Conservation (phyloP, 2,888 invertebrate species). For the Ophioninae sp. region DNA sequence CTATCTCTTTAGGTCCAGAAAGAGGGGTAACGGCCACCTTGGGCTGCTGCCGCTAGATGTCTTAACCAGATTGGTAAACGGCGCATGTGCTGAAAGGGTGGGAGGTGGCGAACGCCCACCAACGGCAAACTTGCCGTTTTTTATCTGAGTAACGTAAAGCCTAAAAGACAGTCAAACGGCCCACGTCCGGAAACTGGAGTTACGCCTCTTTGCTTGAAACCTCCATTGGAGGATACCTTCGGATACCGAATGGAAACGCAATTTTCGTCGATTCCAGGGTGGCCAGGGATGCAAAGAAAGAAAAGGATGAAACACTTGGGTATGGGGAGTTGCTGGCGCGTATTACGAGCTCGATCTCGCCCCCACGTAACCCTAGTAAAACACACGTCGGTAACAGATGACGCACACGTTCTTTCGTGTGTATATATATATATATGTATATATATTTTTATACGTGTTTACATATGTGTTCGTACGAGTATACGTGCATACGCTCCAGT, state of each 20-base stretch:
- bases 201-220: background rate
- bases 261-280: constrained; percentile 64
- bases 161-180: background rate
- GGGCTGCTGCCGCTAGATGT: constrained; percentile 71
- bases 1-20: constrained; percentile 29
- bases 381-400: constrained; percentile 28
- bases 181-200: background rate
- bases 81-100: constrained; percentile 68
- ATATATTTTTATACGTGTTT: background rate
- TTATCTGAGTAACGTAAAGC: constrained; percentile 2
- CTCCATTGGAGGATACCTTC: background rate
- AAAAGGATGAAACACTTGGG: background rate
- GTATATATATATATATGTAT: background rate
- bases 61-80: constrained; percentile 76
- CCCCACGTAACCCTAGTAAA: constrained; percentile 15
- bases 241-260: constrained; percentile 57
- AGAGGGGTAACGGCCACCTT: constrained; percentile 34
- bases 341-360: constrained; percentile 53
- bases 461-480: no score
- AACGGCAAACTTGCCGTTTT: background rate
- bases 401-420: constrained; percentile 13
- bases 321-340: constrained; percentile 13
- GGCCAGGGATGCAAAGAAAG: constrained; percentile 25
- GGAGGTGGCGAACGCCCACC: constrained; percentile 14
- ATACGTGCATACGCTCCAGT: constrained; percentile 8